Evolutionary conservation across 2,797 vertebrate species (phyloP).

Genomic region (Cynodonichthys magdalenae): DNA sequence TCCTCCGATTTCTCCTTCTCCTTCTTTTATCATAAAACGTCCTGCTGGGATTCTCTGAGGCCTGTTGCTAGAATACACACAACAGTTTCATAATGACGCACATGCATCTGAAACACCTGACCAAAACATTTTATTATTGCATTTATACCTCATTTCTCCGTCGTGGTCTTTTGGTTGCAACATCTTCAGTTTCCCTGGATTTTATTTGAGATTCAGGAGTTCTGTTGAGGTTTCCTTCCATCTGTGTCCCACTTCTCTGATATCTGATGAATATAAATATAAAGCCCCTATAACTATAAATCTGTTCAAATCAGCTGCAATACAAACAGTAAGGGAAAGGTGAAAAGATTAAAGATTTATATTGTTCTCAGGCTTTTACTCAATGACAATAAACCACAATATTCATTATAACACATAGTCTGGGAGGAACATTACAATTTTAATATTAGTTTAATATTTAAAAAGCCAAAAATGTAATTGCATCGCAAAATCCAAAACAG

Average conservation of each 20-base stretch:
- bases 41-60: not conserved
- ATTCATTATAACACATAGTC: no score
- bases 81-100: not conserved
- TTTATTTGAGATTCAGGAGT: not conserved
- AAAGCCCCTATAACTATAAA: not conserved
- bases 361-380: no score
- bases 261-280: not conserved
- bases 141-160: conserved; percentile 35
- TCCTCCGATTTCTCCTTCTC: conserved; percentile 26
- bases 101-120: not conserved
- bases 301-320: not conserved
- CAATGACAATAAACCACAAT: no score
- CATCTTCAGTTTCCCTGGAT: conserved; percentile 2
- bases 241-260: conserved; percentile 12
- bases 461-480: not conserved
- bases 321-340: not conserved
- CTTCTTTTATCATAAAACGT: conserved; percentile 25
- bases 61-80: conserved; percentile 32
- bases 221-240: conserved; percentile 30
- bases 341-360: not conserved
- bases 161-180: conserved; percentile 14
- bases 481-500: not conserved
- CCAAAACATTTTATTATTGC: not conserved
- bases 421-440: not conserved
- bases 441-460: not conserved